Conservation (phyloP, 1,140 invertebrate genomes). For the Caligus rogercresseyi region DNA sequence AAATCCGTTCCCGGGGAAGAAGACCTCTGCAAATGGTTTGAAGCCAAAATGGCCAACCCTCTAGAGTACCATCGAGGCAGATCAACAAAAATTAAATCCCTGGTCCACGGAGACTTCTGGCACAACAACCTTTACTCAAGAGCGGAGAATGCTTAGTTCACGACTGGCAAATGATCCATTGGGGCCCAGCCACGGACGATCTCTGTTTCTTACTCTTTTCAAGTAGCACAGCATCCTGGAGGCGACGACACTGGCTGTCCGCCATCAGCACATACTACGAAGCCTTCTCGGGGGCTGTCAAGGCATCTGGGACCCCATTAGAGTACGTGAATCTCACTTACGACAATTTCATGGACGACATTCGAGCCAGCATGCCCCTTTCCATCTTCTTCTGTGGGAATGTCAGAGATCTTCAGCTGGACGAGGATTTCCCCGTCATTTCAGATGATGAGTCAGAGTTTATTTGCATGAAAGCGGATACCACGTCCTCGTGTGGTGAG, state of each 20-base stretch:
- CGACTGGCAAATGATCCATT: slow-evolving; percentile 7
- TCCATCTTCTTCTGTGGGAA: slow-evolving; percentile 6
- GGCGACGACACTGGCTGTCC: background rate
- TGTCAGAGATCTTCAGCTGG: slow-evolving; percentile 1
- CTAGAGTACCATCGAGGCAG: background rate
- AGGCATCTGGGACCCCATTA: background rate
- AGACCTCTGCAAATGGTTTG: slow-evolving; percentile 5
- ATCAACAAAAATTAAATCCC: background rate
- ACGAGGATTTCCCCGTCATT: background rate
- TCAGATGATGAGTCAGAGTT: background rate
- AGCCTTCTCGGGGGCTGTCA: background rate
- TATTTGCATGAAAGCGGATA: background rate
- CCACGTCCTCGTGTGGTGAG: background rate
- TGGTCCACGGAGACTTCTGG: slow-evolving; percentile 5
- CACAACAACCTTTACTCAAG: slow-evolving; percentile 5
- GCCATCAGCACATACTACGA: background rate
- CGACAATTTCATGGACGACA: background rate
- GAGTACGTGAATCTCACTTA: background rate
- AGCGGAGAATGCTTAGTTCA: background rate
- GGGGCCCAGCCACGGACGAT: slow-evolving; percentile 2
- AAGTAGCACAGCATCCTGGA: background rate
- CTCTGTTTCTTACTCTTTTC: slow-evolving; percentile 5
- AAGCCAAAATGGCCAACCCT: slow-evolving; percentile 6
- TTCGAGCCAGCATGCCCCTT: slow-evolving; percentile 1
- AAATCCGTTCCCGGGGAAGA: slow-evolving; percentile 5